These are phyloP conservation scores for Nymphalis io DNA, from an alignment of 1,140 invertebrate species.

Conservation along the genomic window DNA sequence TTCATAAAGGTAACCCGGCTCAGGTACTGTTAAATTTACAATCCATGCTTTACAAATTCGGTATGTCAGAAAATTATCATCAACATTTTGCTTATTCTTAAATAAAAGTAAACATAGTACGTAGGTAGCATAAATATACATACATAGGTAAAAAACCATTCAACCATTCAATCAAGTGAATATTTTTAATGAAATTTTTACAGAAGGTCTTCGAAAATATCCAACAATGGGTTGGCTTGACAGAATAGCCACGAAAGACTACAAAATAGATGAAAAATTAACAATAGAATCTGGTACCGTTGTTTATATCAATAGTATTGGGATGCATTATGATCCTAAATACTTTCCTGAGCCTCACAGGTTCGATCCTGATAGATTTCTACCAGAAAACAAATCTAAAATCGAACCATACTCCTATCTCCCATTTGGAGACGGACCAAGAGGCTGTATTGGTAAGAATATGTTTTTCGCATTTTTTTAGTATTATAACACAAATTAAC, in stretches of 20 bases:
- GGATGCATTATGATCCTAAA: constrained; percentile 79
- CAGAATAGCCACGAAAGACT: constrained; percentile 64
- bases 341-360: constrained; percentile 78
- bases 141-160: too few species aligned
- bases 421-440: constrained; percentile 85
- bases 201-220: constrained; percentile 82
- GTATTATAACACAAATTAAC: too few species aligned
- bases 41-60: too few species aligned
- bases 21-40: too few species aligned
- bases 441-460: constrained; percentile 82
- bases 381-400: constrained; percentile 67
- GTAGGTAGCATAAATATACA: too few species aligned
- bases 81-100: too few species aligned
- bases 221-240: constrained; percentile 75
- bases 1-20: too few species aligned
- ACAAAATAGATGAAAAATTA: constrained; percentile 68
- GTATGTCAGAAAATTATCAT: too few species aligned
- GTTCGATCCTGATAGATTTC: constrained; percentile 82
- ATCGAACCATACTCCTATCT: constrained; percentile 70
- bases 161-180: too few species aligned
- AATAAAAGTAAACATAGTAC: too few species aligned
- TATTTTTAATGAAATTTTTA: background rate
- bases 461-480: background rate
- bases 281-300: constrained; percentile 59
- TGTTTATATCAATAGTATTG: constrained; percentile 51